These are phyloP conservation scores for Malacoctenus gilli DNA, from an alignment of 2,797 vertebrate genomes.

Conservation along the genomic window DNA sequence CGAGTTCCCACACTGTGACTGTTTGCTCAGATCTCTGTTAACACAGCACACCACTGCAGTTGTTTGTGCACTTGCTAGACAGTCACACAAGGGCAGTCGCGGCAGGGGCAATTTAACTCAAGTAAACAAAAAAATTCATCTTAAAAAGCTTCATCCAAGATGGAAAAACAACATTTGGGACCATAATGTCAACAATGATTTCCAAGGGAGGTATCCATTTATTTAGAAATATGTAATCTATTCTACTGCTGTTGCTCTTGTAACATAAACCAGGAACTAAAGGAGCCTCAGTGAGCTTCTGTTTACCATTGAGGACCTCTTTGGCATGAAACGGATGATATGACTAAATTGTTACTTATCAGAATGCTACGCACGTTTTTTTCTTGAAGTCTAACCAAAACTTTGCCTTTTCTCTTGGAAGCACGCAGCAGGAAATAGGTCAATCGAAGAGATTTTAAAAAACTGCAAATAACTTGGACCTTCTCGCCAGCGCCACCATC, in stretches of 20 bases:
- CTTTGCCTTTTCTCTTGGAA: constrained; percentile 3
- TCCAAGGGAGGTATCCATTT: constrained; percentile 37
- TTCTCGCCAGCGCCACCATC: no score
- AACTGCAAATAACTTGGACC: no score
- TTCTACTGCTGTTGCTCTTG: constrained; percentile 10
- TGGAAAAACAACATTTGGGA: constrained; percentile 34
- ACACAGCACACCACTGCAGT: background rate
- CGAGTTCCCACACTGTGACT: no score
- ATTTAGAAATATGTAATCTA: constrained; percentile 35
- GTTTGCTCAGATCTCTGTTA: constrained; percentile 1
- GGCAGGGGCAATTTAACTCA: constrained; percentile 17
- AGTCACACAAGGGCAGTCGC: constrained; percentile 3
- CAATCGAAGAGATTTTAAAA: no score
- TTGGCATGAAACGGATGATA: constrained; percentile 20
- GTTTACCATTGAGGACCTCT: constrained; percentile 25
- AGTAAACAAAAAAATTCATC: constrained; percentile 17
- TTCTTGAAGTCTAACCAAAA: constrained; percentile 1
- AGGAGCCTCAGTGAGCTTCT: constrained; percentile 13
- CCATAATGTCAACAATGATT: constrained; percentile 51
- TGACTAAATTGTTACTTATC: constrained; percentile 19
- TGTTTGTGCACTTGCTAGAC: background rate
- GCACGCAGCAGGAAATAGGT: no score
- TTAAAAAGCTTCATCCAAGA: constrained; percentile 29
- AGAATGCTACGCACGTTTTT: constrained; percentile 3
- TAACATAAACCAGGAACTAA: constrained; percentile 35